Evolutionary conservation across 2,797 vertebrate genomes (phyloP), one percentile per base, ranked within the genome.

Genomic region (Lutjanus argentimaculatus): DNA sequence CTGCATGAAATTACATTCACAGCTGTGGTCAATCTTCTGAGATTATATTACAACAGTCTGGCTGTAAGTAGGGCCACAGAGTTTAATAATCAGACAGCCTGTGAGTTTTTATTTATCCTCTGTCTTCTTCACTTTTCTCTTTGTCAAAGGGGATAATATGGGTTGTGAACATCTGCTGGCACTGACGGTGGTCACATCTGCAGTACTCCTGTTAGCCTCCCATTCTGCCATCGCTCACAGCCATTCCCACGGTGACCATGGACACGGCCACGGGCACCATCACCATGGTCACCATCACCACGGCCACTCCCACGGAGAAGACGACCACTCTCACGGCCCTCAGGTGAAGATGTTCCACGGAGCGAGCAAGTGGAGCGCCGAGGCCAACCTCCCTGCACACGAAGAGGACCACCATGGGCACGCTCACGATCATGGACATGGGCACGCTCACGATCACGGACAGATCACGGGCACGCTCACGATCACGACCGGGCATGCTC

Each of bases 321-420:
- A 91, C 0, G 88, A 92, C 8, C 73, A 91, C 75, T 46, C n/a
- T 11, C 90, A 94, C 0, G 92, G 76, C 17, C 25, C 56, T 2
- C 79, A 89, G 58, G 92, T 86, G 74, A 96, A 91, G 87, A 95
- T 96, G 95, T 95, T 94, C 76, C 95, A 96, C 0, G 96, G 96
- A 13, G 95, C 95, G 0, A 96, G 95, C 92, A 96, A 96, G 88
- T 96, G 95, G 95, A 96, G 94, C 6, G 95, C 95, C 0, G 91
- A 95, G 80, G 95, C 95, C 48, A 96, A 96, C 80, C 8, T 95
- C 10, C 87, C 89, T 0, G 0, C 69, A 0, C 19, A 70, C 0
- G 85, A 93, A 30, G 93, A 95, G 21, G 92, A 94, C n/a, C 48
- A 86, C 6, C 84, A 90, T 14, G 85, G 70, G 0, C 84, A 91